A percentile compares a stretch with the other conserved stretches of the same genome.
phyloP scores from a whole-genome alignment of 2,888 invertebrate genomes.

The Amiota minor region DNA sequence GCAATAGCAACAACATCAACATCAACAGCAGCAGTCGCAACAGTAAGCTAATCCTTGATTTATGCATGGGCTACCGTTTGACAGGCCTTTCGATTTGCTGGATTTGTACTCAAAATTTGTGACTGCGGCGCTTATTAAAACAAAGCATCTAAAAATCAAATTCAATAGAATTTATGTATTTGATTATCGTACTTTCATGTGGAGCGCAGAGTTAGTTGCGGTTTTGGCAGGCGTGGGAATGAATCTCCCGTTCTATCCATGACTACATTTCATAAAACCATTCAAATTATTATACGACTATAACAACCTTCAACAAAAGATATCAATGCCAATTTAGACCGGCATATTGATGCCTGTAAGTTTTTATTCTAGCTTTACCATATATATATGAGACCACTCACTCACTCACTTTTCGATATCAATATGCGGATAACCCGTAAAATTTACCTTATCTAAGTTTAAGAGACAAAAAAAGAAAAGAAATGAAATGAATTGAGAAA shows the following conservation, averaged over 20 bases:
- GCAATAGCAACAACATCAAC: background rate
- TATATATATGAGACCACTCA: background rate
- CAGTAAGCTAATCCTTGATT: slow-evolving; percentile 48
- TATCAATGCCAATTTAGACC: no score
- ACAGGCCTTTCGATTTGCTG: slow-evolving; percentile 45
- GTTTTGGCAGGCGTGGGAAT: slow-evolving; percentile 20
- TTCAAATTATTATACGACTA: no score
- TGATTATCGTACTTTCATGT: no score
- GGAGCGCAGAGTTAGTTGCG: slow-evolving; percentile 38
- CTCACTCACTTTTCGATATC: background rate
- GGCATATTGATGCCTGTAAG: no score
- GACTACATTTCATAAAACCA: background rate
- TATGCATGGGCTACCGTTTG: slow-evolving; percentile 65
- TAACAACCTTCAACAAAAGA: no score
- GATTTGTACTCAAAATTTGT: slow-evolving; percentile 25
- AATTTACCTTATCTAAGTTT: no score
- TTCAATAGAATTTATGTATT: no score
- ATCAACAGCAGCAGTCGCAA: background rate
- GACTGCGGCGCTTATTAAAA: slow-evolving; percentile 62
- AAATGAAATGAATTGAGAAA: no score
- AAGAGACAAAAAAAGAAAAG: no score
- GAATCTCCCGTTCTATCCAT: background rate
- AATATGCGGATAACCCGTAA: no score
- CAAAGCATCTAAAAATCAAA: slow-evolving; percentile 32
- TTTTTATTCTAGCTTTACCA: background rate